Evolutionary conservation across 2,888 invertebrate genomes (phyloP).

Genomic region (Callyntrura sp.): DNA sequence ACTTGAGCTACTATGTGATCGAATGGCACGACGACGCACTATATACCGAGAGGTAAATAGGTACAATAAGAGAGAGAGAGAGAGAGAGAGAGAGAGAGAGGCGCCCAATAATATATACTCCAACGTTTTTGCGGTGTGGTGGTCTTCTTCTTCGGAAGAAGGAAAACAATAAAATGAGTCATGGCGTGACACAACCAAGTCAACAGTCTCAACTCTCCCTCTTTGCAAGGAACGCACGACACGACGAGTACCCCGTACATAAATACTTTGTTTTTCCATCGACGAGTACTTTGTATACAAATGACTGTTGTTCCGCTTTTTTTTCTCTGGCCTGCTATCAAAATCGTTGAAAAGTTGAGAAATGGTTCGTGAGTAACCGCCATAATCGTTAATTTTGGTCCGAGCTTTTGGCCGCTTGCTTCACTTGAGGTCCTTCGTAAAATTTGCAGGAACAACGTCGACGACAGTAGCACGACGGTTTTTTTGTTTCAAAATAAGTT

Average conservation of each 20-base stretch:
- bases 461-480: neutral
- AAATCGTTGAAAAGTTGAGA: too few relatives aligned
- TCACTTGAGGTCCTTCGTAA: constrained; percentile 1
- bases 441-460: neutral
- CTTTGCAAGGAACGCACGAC: neutral
- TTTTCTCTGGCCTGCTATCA: too few relatives aligned
- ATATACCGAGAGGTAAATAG: neutral
- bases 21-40: too few relatives aligned
- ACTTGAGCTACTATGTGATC: neutral
- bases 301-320: too few relatives aligned
- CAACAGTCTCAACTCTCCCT: too few relatives aligned
- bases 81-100: too few relatives aligned
- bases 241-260: neutral
- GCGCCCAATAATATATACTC: too few relatives aligned
- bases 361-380: constrained; percentile 16
- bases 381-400: constrained; percentile 15
- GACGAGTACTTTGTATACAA: too few relatives aligned
- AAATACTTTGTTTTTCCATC: neutral
- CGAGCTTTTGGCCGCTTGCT: neutral
- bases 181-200: neutral
- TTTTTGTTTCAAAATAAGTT: neutral
- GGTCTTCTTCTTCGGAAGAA: too few relatives aligned
- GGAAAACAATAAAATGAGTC: constrained; percentile 2
- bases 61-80: too few relatives aligned
- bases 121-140: too few relatives aligned